Base-by-base conservation (phyloP, 2,888 invertebrate genomes). In the Linyphia triangularis region DNA sequence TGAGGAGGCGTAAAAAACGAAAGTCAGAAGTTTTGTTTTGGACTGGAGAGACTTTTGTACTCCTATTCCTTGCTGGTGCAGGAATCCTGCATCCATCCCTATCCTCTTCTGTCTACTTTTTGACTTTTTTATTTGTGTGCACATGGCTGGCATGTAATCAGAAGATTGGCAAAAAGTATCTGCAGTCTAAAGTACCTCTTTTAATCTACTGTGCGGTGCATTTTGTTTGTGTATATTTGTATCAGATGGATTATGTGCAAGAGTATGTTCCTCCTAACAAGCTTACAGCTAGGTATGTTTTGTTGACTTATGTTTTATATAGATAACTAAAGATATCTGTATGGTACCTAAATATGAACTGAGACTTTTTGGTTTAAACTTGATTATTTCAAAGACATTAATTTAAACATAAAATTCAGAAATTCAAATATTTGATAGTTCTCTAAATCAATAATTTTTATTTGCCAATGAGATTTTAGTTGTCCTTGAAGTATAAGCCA, bases 111-210 rank as follows among this genome's bases (percentile, higher is more conserved):
- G 94, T 98, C 65, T 98, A 99, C 93, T 98, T 97, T 93, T 92
- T 98, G 79, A 94, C 96, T 84, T 98, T 98, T 93, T 94, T 99
- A 92, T 95, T 95, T 19, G 95, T 96, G 30, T 96, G 96, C 83
- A 97, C 97, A 1, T 96, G 96, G 93, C 97, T 97, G 96, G 95
- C 97, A 26, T 95, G 96, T 91, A 96, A 96, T 92, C 95, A 94
- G 91, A 95, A 96, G 86, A 94, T 98, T 89, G 95, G 95, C 90
- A 94, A 94, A 90, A 95, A 95, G n/a, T 98, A 97, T 92, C 96
- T 96, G 16, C 57, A 81, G 59, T 85, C 91, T 19, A 91, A 92
- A 67, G 89, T 92, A 26, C 83, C 93, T 59, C 91, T 93, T 69
- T 91, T 93, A 24, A 93, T 95, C n/a, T 94, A 97, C 91, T 95